Percentiles rank a stretch among this genome's conserved stretches.
Evolutionary conservation across 2,113 vertebrate genomes (phyloP).

Genomic region (Dermatemys mawii): DNA sequence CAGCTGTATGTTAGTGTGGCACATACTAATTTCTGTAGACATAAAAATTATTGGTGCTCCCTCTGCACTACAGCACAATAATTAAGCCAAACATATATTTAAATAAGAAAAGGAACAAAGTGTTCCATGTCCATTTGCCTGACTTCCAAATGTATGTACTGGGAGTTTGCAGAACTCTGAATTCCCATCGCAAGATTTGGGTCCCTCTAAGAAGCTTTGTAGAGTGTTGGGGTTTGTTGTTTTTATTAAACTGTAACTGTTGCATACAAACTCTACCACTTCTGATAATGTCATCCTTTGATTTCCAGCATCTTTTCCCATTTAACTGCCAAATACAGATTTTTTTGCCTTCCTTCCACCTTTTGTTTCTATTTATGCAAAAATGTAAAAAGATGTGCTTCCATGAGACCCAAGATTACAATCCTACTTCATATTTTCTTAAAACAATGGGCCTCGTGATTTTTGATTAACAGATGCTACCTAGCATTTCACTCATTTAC

Average conservation of each 20-base stretch:
- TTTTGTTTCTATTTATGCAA: neutral
- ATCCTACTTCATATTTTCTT: neutral
- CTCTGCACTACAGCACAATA: neutral
- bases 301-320: neutral
- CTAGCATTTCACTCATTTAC: neutral
- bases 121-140: neutral
- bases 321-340: neutral
- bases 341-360: neutral
- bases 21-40: constrained; percentile 10
- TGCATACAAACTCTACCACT: rapidly evolving
- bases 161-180: neutral
- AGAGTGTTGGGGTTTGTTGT: neutral
- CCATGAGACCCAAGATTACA: neutral
- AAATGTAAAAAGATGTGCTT: neutral
- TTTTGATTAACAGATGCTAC: neutral
- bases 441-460: no score
- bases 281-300: neutral
- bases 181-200: neutral
- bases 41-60: constrained; percentile 8
- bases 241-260: neutral
- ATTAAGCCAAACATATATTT: neutral
- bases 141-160: neutral
- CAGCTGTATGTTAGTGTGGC: neutral
- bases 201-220: neutral
- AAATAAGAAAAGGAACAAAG: neutral